Base-by-base conservation (phyloP, 2,113 vertebrate species). In the Oophaga pumilio region DNA sequence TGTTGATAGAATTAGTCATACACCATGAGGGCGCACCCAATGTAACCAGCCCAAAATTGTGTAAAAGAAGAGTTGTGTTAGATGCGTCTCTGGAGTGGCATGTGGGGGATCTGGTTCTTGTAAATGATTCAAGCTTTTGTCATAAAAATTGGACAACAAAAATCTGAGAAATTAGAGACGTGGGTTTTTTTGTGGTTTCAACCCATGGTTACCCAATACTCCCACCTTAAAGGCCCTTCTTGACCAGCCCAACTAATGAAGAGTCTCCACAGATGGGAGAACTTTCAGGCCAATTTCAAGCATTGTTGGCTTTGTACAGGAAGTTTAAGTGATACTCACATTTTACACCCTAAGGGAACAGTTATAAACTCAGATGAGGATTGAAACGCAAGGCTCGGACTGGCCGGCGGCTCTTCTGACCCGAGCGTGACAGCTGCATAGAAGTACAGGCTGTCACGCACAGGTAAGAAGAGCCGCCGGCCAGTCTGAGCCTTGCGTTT, bases 1-100 rank as follows among this genome's bases (percentile, higher is more conserved):
- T 69, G 68, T 69, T 69, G 68, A 69, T 69, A 69, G 26, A 69
- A 69, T 69, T 69, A 69, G 68, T 69, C 68, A 69, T 28, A 69
- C 20, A 8, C 68, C 68, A 69, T 6, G 26, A 13, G 68, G 68
- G 68, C 68, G 68, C 68, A 33, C 68, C 68, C 68, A 69, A 69
- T 69, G 14, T 69, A 28, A 69, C 68, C 13, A 5, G 6, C 18
- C 26, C 17, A 33, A 69, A 28, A 69, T 33, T 1, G 68, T 69
- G 24, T 69, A 69, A 69, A 69, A 69, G 68, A 33, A 33, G 24
- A 28, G 26, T 69, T 28, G 24, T 69, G n/a, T 28, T 15, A 33
- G 68, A 69, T 28, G 28, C 14, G 26, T 33, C 24, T 69, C 68
- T 69, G 24, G 1, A 20, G 69, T 43, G 69, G 24, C 12, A 33